These are phyloP conservation scores for Atractosteus spatula DNA, from an alignment of 2,113 vertebrate genomes.

Conservation along the genomic window DNA sequence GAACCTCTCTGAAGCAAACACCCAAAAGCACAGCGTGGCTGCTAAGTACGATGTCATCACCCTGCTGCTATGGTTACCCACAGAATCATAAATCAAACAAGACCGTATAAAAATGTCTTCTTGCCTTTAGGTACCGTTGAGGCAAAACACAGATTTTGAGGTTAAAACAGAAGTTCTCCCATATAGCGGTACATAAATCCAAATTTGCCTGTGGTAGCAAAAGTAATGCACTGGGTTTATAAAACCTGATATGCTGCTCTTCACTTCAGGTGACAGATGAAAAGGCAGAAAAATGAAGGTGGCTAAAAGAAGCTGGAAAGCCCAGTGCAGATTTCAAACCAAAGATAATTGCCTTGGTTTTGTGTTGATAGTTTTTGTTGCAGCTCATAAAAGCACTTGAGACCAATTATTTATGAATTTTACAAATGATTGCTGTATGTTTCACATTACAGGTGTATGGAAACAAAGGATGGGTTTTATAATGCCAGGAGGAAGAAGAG, in stretches of 20 bases:
- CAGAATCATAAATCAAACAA: constrained; percentile 23
- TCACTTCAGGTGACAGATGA: not conserved
- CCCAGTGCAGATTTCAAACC: too few relatives aligned
- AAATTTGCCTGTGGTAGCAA: not conserved
- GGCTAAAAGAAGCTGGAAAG: too few relatives aligned
- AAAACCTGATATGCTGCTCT: not conserved
- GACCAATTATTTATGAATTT: too few relatives aligned
- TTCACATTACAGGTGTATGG: too few relatives aligned
- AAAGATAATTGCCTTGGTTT: too few relatives aligned
- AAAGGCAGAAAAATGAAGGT: not conserved
- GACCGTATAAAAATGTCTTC: constrained; percentile 11
- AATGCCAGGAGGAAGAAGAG: too few relatives aligned
- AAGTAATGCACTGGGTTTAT: not conserved
- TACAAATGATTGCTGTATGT: too few relatives aligned
- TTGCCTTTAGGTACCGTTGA: not conserved
- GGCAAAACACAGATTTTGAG: not conserved
- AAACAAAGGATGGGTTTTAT: too few relatives aligned
- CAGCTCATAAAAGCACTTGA: too few relatives aligned
- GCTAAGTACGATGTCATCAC: constrained; percentile 26
- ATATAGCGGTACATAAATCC: not conserved
- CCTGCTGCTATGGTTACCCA: constrained; percentile 46
- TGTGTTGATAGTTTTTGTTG: too few relatives aligned
- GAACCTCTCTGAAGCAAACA: constrained; percentile 17
- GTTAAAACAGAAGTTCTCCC: not conserved
- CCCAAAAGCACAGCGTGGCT: not conserved